Evolutionary conservation across 2,113 vertebrate species (phyloP).

Genomic region (Coregonus clupeaformis): DNA sequence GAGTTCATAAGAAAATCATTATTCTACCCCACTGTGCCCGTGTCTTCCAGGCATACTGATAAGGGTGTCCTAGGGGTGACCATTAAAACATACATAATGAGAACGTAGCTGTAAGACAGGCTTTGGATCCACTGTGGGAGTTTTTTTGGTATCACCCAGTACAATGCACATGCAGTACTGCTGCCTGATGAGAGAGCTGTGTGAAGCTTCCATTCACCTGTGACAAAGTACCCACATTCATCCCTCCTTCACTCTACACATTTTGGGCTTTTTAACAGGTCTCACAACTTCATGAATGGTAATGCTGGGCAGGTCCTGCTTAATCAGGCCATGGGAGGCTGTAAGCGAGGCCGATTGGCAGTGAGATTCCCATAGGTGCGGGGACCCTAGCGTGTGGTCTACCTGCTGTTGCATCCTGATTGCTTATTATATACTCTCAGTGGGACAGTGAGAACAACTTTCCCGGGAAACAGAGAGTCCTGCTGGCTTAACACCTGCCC

Average conservation of each 20-base stretch:
- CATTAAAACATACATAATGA: no score
- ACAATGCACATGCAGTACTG: not conserved
- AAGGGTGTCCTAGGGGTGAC: no score
- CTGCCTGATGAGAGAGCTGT: not conserved
- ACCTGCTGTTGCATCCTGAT: conserved; percentile 5
- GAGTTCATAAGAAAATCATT: no score
- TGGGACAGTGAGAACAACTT: not conserved
- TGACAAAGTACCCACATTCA: not conserved
- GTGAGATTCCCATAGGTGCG: not conserved
- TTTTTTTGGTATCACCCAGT: not conserved
- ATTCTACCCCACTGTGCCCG: no score
- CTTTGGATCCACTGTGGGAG: not conserved
- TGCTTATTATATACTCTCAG: not conserved
- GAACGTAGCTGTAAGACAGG: not conserved
- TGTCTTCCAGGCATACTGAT: no score
- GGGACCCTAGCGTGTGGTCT: not conserved
- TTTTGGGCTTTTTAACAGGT: no score
- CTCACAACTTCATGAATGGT: no score
- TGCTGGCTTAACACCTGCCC: conserved; percentile 3
- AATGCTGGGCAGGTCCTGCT: no score
- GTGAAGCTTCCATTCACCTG: not conserved
- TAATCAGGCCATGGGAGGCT: no score
- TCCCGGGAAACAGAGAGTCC: not conserved
- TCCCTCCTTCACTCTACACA: not conserved
- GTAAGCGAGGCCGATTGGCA: no score